phyloP scores from a whole-genome alignment of 2,797 vertebrate genomes.

The Rallus crepitans region DNA sequence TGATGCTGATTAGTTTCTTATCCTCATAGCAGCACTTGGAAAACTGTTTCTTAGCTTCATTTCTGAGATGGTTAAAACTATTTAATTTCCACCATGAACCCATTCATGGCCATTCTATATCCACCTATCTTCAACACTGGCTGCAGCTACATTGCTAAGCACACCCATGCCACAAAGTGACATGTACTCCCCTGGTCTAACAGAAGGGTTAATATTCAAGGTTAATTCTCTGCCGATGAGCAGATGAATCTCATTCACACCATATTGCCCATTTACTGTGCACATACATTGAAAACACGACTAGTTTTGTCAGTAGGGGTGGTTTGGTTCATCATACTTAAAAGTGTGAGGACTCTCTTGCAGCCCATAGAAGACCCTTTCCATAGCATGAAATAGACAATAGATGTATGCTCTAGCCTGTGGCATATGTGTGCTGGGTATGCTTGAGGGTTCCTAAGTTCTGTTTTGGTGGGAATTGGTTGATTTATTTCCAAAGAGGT shows the following conservation, averaged over 20 bases:
- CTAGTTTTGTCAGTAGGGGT: background rate
- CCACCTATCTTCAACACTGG: background rate
- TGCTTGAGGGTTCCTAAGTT: background rate
- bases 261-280: background rate
- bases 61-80: background rate
- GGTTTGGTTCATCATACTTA: constrained; percentile 10
- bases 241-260: background rate
- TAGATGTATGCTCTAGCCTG: background rate
- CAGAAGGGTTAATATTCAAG: background rate
- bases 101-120: background rate
- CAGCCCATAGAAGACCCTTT: background rate
- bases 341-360: background rate
- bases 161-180: background rate
- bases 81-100: background rate
- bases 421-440: background rate
- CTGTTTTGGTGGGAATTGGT: background rate
- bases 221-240: background rate
- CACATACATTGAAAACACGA: background rate
- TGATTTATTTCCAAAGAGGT: background rate
- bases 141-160: background rate
- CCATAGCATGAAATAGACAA: background rate
- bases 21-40: background rate
- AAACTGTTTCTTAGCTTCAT: background rate
- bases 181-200: background rate
- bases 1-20: background rate